Base-by-base conservation (phyloP, 2,888 invertebrate species). In the Glyphotaelius pellucidus region DNA sequence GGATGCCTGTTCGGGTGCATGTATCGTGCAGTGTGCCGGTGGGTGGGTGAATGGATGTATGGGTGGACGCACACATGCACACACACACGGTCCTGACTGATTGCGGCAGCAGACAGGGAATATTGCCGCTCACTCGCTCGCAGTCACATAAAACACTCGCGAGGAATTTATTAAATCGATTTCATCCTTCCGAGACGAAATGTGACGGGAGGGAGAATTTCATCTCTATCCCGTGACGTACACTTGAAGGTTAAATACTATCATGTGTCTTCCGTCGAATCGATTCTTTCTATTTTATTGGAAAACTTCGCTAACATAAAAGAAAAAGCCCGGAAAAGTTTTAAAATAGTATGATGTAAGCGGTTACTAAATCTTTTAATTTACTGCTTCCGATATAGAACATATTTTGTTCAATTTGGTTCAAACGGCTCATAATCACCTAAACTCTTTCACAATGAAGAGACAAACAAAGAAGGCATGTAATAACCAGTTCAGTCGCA, bases 141-240 rank as follows among this genome's bases (percentile, higher is more conserved):
- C 85, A 42, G 42, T 42, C 30, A 67, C 87, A 87, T 87, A 87
- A 52, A 67, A 87, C 67, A 87, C 87, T 87, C 87, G 38, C 67
- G 87, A 87, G 87, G 86, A 87, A 87, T 87, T 47, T 87, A 87
- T 87, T 87, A 87, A 87, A 87, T 87, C 87, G 87, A 87, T 87
- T 87, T 87, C 87, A 52, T 87, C 87, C 67, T 52, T n/a, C 67
- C 31, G 30, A 30, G 81, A 32, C 81, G 81, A 81, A 81, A 81
- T 81, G 81, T 81, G 32, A 81, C 31, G 81, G 3, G 80, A 81
- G 14, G 31, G 80, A 81, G 67, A 67, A 67, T 67, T 67, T 67
- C 67, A 67, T 67, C 67, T 67, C 67, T 67, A 67, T 67, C 67
- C 25, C 25, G 67, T 67, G 67, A 67, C 67, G 67, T 67, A n/a